Evolutionary conservation across 2,113 vertebrate genomes (phyloP).

Genomic region (Equus przewalskii): DNA sequence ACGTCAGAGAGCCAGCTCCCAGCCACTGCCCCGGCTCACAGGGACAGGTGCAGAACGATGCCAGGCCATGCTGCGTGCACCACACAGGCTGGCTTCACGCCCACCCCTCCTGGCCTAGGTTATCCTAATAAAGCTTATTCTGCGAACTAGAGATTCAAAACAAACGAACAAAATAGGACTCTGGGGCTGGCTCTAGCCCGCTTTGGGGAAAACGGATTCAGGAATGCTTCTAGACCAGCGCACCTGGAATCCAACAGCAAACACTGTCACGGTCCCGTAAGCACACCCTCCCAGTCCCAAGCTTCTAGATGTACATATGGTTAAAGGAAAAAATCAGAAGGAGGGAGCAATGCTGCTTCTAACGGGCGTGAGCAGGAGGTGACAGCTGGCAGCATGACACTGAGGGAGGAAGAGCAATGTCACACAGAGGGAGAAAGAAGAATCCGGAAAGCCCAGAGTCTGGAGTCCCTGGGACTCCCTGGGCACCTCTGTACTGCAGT

Average conservation of each 20-base stretch:
- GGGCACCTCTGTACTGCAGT: background rate
- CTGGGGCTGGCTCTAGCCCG: background rate
- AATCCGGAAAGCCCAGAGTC: background rate
- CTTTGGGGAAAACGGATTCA: background rate
- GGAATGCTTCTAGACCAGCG: background rate
- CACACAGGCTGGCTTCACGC: background rate
- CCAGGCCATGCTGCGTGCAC: fast-evolving
- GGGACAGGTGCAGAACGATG: background rate
- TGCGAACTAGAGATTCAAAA: background rate
- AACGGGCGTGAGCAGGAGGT: background rate
- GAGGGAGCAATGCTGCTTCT: background rate
- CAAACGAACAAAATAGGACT: background rate
- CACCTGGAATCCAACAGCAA: background rate
- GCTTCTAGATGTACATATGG: background rate
- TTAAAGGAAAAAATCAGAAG: background rate
- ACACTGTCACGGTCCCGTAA: fast-evolving
- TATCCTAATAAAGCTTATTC: background rate
- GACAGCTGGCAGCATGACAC: background rate
- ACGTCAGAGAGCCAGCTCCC: background rate
- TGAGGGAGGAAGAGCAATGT: background rate
- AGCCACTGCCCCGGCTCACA: background rate
- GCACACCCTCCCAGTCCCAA: fast-evolving
- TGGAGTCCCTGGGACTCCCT: background rate
- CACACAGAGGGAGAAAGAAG: background rate
- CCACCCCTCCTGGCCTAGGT: background rate